Conservation (phyloP, 2,113 vertebrate species). For the Panurus biarmicus region DNA sequence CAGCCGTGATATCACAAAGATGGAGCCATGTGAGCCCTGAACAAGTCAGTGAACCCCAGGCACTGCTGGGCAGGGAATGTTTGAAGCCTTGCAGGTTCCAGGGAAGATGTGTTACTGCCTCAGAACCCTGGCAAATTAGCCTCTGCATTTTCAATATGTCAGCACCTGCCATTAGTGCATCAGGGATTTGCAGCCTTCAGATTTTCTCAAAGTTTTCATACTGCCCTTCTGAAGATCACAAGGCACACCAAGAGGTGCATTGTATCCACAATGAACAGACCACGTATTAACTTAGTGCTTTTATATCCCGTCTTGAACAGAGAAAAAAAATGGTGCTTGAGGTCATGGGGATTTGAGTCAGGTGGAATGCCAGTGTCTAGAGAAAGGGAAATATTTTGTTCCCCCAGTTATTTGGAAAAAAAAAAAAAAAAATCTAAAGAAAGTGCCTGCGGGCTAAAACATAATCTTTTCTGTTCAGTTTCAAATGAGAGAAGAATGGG, state of each 20-base stretch:
- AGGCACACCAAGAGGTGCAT: not conserved
- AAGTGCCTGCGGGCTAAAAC: not conserved
- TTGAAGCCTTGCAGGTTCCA: not conserved
- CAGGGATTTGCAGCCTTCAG: not conserved
- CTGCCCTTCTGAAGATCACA: not conserved
- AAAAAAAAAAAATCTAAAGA: not conserved
- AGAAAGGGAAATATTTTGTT: slow-evolving; percentile 33
- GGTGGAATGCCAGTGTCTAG: not conserved
- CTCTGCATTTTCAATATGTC: not conserved
- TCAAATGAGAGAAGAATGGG: not conserved
- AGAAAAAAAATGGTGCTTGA: not conserved
- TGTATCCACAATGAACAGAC: not conserved
- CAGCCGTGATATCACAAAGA: not conserved
- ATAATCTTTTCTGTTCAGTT: not conserved
- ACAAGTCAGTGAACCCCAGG: not conserved
- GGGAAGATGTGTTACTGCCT: not conserved
- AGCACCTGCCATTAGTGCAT: not conserved
- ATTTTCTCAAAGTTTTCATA: not conserved
- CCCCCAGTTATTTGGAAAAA: not conserved
- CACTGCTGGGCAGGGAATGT: not conserved
- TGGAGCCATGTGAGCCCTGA: not conserved
- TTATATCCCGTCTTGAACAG: not conserved
- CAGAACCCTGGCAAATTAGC: not conserved
- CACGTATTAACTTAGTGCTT: not conserved
- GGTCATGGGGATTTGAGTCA: not conserved